A percentile compares a stretch with the other conserved stretches of the same genome.
Conservation (phyloP, 2,888 invertebrate species). For the Elmis aenea region DNA sequence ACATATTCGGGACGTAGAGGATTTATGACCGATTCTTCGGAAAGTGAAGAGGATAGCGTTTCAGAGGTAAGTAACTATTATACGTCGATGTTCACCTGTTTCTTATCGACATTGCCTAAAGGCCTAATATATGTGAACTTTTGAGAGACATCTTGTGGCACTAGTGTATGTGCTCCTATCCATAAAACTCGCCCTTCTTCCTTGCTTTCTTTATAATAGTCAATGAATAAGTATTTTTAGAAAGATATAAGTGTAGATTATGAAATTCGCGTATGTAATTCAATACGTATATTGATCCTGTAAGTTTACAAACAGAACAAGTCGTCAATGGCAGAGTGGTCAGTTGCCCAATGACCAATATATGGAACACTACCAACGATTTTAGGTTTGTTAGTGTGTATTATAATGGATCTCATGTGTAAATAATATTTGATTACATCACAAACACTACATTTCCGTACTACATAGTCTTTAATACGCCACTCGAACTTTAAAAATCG, state of each 20-base stretch:
- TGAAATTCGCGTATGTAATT: conserved; percentile 4
- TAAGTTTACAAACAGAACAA: too few species aligned
- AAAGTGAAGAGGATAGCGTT: conserved; percentile 94
- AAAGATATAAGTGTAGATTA: conserved; percentile 2
- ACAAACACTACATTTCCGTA: too few species aligned
- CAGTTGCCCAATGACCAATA: too few species aligned
- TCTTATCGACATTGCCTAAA: conserved; percentile 36
- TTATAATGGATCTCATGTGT: too few species aligned
- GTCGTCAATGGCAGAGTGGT: too few species aligned
- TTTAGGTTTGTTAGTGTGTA: too few species aligned
- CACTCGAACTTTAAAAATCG: too few species aligned
- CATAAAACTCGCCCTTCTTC: conserved; percentile 21
- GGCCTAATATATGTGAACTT: conserved; percentile 52
- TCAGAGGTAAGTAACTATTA: conserved; percentile 73
- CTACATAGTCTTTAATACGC: too few species aligned
- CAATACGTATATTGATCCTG: too few species aligned
- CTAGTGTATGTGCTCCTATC: conserved; percentile 25
- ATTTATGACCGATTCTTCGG: conserved; percentile 90
- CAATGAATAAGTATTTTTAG: neutral
- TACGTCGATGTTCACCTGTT: conserved; percentile 32
- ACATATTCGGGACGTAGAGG: conserved; percentile 81
- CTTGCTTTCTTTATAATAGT: conserved; percentile 5
- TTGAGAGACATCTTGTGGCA: conserved; percentile 63
- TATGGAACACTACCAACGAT: too few species aligned
- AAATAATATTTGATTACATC: too few species aligned